phyloP scores from a whole-genome alignment of 2,113 vertebrate species.

The Coptodon rendalli region DNA sequence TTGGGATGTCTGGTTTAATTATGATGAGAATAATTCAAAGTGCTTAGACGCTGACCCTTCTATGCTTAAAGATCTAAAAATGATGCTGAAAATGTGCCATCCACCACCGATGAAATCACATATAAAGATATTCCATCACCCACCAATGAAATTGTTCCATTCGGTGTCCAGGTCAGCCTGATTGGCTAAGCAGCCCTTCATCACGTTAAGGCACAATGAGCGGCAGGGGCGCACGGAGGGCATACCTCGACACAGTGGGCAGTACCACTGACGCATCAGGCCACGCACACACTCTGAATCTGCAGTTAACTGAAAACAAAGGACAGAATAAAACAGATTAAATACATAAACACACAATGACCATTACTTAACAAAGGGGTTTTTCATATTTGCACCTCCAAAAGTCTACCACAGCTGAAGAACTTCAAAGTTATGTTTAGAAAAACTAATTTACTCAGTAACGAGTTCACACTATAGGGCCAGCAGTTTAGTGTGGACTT shows the following conservation, averaged over 20 bases:
- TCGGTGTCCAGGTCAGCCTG: slow-evolving; percentile 79
- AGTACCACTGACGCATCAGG: slow-evolving; percentile 84
- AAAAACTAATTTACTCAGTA: not conserved
- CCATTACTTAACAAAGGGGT: not conserved
- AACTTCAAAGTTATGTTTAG: not conserved
- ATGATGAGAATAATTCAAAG: not conserved
- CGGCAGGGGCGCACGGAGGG: slow-evolving; percentile 77
- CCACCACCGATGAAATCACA: not conserved
- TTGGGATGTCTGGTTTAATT: not conserved
- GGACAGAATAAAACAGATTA: not conserved
- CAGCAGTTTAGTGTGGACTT: not conserved
- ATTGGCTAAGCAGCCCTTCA: slow-evolving; percentile 84
- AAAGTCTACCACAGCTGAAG: not conserved
- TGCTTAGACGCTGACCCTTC: not conserved
- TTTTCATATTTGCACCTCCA: not conserved
- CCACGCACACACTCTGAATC: slow-evolving; percentile 76
- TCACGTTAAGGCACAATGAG: slow-evolving; percentile 85
- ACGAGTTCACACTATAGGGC: not conserved
- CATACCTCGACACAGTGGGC: slow-evolving; percentile 79
- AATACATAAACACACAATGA: not conserved
- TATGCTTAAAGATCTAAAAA: not conserved
- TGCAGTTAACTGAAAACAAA: slow-evolving; percentile 65
- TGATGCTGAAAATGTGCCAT: not conserved
- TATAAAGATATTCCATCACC: slow-evolving; percentile 2
- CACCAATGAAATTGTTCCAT: slow-evolving; percentile 85